Evolutionary conservation across 2,888 invertebrate species (phyloP).

Genomic region (Cerastis leucographa): DNA sequence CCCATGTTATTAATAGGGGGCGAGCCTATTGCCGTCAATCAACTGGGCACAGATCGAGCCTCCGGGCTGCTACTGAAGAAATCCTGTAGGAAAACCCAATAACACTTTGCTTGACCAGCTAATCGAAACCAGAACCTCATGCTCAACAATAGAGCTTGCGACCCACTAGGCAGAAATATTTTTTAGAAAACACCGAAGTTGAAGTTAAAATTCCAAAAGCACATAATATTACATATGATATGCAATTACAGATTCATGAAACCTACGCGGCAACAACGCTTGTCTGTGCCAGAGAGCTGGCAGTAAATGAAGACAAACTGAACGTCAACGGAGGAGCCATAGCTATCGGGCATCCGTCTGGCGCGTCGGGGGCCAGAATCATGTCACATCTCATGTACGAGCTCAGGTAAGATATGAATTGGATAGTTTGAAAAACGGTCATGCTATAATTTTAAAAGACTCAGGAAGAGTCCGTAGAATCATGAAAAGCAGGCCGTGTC

Average conservation of each 20-base stretch:
- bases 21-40: neutral
- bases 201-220: neutral
- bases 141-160: neutral
- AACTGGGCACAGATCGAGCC: too few relatives aligned
- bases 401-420: conserved; percentile 21
- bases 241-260: conserved; percentile 93
- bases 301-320: conserved; percentile 95
- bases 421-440: neutral
- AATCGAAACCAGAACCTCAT: neutral
- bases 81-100: neutral
- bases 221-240: neutral
- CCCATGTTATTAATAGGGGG: neutral
- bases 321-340: conserved; percentile 99
- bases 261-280: conserved; percentile 30
- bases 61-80: neutral
- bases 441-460: neutral
- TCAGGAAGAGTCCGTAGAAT: neutral
- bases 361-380: conserved; percentile 95
- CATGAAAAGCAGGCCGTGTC: neutral
- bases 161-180: neutral
- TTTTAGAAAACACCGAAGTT: too few relatives aligned
- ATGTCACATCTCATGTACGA: conserved; percentile 35
- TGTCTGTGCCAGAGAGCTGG: conserved; percentile 94
- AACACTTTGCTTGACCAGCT: neutral
- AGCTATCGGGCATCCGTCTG: conserved; percentile 98